Evolutionary conservation across 2,888 invertebrate species (phyloP).

Genomic region (Eilema caniola): DNA sequence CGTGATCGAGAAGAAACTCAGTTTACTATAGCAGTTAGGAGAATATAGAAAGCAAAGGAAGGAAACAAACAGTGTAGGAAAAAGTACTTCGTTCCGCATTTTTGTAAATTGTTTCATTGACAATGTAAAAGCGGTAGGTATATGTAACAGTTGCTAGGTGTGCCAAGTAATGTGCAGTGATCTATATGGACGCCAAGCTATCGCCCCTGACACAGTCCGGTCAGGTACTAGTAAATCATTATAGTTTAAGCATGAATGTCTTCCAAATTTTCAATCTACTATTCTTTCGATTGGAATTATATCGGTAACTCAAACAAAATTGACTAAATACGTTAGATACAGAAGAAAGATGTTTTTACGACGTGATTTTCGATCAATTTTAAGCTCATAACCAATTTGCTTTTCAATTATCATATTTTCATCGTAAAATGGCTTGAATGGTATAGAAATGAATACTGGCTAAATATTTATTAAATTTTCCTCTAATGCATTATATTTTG

Average conservation of each 20-base stretch:
- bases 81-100: constrained; percentile 42
- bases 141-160: constrained; percentile 42
- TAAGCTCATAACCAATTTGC: too few relatives aligned
- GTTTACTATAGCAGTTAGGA: background rate
- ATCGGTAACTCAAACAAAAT: background rate
- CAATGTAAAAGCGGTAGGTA: constrained; percentile 1
- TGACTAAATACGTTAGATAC: background rate
- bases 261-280: background rate
- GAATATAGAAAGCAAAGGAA: constrained; percentile 14
- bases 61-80: constrained; percentile 22
- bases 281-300: background rate
- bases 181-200: constrained; percentile 62
- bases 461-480: too few relatives aligned
- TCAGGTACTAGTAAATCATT: constrained; percentile 42
- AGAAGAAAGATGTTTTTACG: too few relatives aligned
- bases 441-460: background rate
- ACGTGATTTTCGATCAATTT: too few relatives aligned
- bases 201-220: constrained; percentile 66
- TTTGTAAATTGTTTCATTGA: constrained; percentile 30
- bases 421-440: background rate
- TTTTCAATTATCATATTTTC: background rate
- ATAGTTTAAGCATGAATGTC: constrained; percentile 10
- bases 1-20: too few relatives aligned
- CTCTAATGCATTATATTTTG: too few relatives aligned
- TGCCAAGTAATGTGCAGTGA: constrained; percentile 59